Evolutionary conservation across 2,888 invertebrate genomes (phyloP).

Genomic region (Boloria selene): DNA sequence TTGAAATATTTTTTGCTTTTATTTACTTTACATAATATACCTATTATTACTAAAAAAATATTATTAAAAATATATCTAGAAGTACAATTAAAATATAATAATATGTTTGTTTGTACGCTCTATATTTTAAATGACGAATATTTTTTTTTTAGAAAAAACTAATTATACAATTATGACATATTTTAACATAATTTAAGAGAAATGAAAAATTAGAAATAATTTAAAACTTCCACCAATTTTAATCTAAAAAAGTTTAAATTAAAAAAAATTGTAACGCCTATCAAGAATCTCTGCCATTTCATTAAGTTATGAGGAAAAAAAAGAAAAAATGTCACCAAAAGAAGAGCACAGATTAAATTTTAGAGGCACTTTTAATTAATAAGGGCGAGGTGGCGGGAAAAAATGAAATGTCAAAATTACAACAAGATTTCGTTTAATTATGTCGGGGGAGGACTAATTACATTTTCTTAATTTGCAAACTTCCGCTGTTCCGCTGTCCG

Average conservation of each 20-base stretch:
- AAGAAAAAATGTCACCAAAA: constrained; percentile 67
- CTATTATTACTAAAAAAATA: too few relatives aligned
- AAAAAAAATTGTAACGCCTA: constrained; percentile 53
- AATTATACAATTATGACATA: too few relatives aligned
- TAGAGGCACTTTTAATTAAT: constrained; percentile 77
- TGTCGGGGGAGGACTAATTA: constrained; percentile 74
- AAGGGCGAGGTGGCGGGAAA: constrained; percentile 69
- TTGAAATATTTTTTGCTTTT: too few relatives aligned
- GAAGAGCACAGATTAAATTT: constrained; percentile 76
- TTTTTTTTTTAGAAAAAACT: too few relatives aligned
- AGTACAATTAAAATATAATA: too few relatives aligned
- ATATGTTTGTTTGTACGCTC: too few relatives aligned
- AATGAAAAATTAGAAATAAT: constrained; percentile 1
- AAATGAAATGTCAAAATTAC: constrained; percentile 82
- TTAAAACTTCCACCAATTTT: constrained; percentile 45
- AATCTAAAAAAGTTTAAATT: constrained; percentile 54
- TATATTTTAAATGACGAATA: too few relatives aligned
- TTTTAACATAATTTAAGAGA: too few relatives aligned
- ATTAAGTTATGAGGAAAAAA: constrained; percentile 57
- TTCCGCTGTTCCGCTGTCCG: constrained; percentile 58
- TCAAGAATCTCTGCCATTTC: constrained; percentile 74
- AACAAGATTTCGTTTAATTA: constrained; percentile 80
- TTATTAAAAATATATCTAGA: too few relatives aligned
- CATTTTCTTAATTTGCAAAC: constrained; percentile 82
- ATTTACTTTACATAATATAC: too few relatives aligned